These are phyloP conservation scores for Melipona quadrifasciata DNA, from an alignment of 1,140 invertebrate species.

Conservation along the genomic window DNA sequence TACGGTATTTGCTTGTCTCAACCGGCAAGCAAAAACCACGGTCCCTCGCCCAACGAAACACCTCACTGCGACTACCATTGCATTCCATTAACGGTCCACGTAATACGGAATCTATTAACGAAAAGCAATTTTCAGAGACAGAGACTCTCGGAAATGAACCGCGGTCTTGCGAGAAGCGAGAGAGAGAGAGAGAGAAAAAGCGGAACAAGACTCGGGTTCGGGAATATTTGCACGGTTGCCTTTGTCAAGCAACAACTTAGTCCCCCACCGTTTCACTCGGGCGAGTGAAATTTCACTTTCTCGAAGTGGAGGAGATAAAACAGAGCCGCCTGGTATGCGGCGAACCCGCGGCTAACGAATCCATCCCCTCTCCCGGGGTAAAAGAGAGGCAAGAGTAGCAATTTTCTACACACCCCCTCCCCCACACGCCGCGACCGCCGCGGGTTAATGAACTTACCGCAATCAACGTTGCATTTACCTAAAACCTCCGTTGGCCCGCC, in stretches of 20 bases:
- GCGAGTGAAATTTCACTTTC: constrained; percentile 11
- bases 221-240: not conserved
- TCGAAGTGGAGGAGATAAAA: not conserved
- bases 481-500: constrained; percentile 24
- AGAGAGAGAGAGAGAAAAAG: not conserved
- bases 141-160: not conserved
- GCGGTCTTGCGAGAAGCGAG: not conserved
- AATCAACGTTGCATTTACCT: constrained; percentile 50
- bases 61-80: not conserved
- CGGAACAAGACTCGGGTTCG: not conserved
- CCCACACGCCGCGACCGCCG: not conserved
- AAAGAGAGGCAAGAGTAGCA: constrained; percentile 12
- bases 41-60: not conserved
- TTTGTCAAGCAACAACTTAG: not conserved
- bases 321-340: not conserved
- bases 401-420: constrained; percentile 36
- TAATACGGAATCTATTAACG: not conserved
- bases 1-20: not conserved
- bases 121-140: not conserved
- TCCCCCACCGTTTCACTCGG: too few relatives aligned
- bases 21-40: not conserved
- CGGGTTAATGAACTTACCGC: constrained; percentile 53
- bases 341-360: not conserved
- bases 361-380: too few relatives aligned
- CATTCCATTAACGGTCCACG: not conserved